Evolutionary conservation across 2,888 invertebrate genomes (phyloP), one percentile per base, ranked within the genome.

Genomic region (Eucera pruinosa): DNA sequence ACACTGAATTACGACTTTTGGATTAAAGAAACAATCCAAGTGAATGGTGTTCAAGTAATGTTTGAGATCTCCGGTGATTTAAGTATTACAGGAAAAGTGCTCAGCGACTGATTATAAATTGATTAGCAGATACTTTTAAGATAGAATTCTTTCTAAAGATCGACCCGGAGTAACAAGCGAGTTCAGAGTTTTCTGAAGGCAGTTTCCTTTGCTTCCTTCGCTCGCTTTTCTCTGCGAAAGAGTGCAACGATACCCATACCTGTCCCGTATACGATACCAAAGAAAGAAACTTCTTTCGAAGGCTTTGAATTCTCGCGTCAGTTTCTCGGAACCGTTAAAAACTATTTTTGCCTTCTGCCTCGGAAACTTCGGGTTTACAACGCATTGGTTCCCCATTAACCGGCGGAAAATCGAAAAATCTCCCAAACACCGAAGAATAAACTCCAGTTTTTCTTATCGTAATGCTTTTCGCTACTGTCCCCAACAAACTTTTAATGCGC

Each of bases 261-360:
- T 23, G 25, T 27, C 25, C 50, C 2, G 27, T 50, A 27, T 27
- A 18, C 52, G 30, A 52, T 33, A 33, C 30, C 18, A 30, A 13
- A 52, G 52, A 52, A 18, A 27, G 52, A 52, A 52, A 52, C 52
- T 52, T 52, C 9, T 27, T n/a, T 0, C 18, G 52, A 52, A 30
- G 52, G 52, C 30, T 52, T 52, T 52, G 52, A 52, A 52, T 52
- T 33, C 52, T 52, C 30, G 30, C 52, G 15, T 52, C 52, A 52
- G 18, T 18, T 33, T 18, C 7, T 7, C 18, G 15, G 52, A 18
- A 52, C 52, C 33, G 30, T 52, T 33, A 52, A 52, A 52, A 52
- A 52, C 52, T 52, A 52, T 52, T 52, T 30, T 52, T 52, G 30
- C 52, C 30, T 30, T 30, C 52, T 33, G 52, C 30, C 15, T 25